Evolutionary conservation across 2,888 invertebrate species (phyloP), one percentile per base, ranked within the genome.

Genomic region (Hypomecis punctinalis): DNA sequence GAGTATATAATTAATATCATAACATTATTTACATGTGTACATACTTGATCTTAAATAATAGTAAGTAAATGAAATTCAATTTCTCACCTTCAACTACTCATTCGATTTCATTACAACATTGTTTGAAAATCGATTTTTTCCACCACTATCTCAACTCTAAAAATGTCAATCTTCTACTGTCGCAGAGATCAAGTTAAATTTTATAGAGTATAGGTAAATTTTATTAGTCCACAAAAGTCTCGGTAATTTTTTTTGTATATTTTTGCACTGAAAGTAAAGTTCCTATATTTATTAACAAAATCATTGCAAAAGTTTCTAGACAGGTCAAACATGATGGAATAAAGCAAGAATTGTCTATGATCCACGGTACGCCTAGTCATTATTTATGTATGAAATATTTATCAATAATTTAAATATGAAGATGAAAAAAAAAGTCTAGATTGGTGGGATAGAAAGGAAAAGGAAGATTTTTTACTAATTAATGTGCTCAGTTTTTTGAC

Each of bases 361-460:
- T 90, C 86, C 89, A 90, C 81, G 89, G 87, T 89, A 89, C 82
- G 84, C 87, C 92, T 91, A 91, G 92, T 91, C 92, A 91, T 91
- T 91, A 90, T 89, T 88, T 86, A 87, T 88, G 82, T 89, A 84
- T 83, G 83, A 88, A 81, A 76, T 85, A 84, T 85, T 84, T 85
- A 82, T 81, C 84, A 83, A 84, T 86, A 84, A 84, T 83, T 76
- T 82, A 81, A 82, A 55, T 53, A 65, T 57, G 65, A 48, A 55
- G 63, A 51, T 78, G 81, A 82, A 79, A 73, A 74, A 74, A 76
- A 78, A 80, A 82, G 77, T 53, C 33, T 80, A 76, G 78, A 77
- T 77, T 79, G 82, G 82, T 82, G 84, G 83, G 76, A 82, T 80
- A 61, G 73, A 80, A 81, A 78, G 78, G 66, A 71, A 74, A 63